Evolutionary conservation across 2,113 vertebrate species (phyloP).

Genomic region (Misgurnus anguillicaudatus): DNA sequence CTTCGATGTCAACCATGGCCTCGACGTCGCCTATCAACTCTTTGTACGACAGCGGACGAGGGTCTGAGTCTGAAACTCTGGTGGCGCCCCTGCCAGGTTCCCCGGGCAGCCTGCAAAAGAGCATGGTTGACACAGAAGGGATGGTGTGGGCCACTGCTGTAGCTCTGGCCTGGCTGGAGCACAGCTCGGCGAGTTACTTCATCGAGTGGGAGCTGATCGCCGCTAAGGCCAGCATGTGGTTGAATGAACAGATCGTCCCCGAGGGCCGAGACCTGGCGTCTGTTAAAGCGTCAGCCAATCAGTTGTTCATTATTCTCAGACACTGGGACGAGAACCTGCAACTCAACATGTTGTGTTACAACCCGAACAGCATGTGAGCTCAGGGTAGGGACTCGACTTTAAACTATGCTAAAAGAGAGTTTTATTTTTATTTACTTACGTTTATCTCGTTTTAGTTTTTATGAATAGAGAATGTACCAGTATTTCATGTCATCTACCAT

Average conservation of each 20-base stretch:
- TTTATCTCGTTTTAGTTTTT: background rate
- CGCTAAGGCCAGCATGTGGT: conserved; percentile 90
- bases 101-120: conserved; percentile 48
- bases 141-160: conserved; percentile 93
- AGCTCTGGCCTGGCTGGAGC: conserved; percentile 93
- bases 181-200: conserved; percentile 90
- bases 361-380: conserved; percentile 84
- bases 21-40: background rate
- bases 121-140: conserved; percentile 72
- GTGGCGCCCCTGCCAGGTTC: conserved; percentile 43
- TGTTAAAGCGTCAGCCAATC: conserved; percentile 86
- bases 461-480: background rate
- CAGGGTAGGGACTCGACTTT: background rate
- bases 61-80: conserved; percentile 25
- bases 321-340: conserved; percentile 98
- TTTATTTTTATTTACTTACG: background rate
- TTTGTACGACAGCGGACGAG: conserved; percentile 45
- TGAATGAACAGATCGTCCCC: conserved; percentile 80
- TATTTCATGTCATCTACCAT: background rate
- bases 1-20: conserved; percentile 61
- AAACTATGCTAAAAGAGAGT: conserved; percentile 14
- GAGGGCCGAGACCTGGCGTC: conserved; percentile 77
- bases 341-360: conserved; percentile 95
- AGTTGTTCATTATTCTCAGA: conserved; percentile 93
- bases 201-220: conserved; percentile 95